A percentile compares a stretch with the other conserved stretches of the same genome.
Evolutionary conservation across 1,140 invertebrate species (phyloP).

Genomic region (Lucilia cuprina): DNA sequence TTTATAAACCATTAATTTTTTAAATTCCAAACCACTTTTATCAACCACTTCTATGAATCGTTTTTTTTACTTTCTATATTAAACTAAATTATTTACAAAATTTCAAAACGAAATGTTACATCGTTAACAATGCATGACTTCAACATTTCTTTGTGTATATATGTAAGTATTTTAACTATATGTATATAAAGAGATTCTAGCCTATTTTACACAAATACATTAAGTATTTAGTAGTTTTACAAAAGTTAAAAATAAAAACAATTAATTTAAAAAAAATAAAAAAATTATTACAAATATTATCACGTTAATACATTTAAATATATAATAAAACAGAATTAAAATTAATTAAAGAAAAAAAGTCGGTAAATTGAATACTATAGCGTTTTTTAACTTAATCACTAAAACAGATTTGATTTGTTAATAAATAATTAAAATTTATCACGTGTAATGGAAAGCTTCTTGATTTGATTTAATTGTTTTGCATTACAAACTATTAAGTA

Average conservation of each 20-base stretch:
- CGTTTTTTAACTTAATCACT: background rate
- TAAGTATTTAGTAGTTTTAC: background rate
- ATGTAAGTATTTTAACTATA: background rate
- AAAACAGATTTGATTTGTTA: background rate
- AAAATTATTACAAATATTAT: constrained; percentile 17
- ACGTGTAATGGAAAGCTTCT: constrained; percentile 59
- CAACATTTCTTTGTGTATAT: no score
- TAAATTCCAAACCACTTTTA: no score
- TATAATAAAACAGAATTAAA: background rate
- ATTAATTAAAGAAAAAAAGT: background rate
- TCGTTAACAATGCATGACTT: background rate
- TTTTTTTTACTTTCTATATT: background rate
- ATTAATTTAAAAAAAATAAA: background rate
- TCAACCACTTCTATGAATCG: background rate
- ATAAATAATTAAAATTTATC: constrained; percentile 43
- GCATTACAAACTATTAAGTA: background rate
- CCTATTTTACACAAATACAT: background rate
- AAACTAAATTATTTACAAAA: constrained; percentile 4
- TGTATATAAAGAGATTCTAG: background rate
- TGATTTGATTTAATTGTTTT: constrained; percentile 35
- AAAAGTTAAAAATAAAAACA: background rate
- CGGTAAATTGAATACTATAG: background rate
- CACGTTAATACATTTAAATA: constrained; percentile 27
- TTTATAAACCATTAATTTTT: no score
- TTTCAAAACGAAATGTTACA: background rate